These are phyloP conservation scores for Andinoacara biseriatus DNA, from an alignment of 2,113 vertebrate genomes.

Conservation along the genomic window DNA sequence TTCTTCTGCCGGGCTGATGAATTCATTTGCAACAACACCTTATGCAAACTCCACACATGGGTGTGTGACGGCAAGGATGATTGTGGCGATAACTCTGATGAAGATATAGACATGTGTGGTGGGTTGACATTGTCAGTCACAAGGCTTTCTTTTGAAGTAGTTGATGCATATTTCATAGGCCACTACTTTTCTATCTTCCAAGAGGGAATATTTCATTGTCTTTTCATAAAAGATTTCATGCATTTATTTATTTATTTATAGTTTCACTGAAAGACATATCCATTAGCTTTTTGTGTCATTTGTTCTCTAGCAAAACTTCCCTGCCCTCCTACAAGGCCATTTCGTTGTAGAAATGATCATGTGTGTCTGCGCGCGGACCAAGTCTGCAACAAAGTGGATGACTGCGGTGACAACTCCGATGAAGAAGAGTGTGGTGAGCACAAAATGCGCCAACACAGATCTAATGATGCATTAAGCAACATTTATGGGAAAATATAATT, in stretches of 20 bases:
- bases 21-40: slow-evolving; percentile 96
- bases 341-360: slow-evolving; percentile 90
- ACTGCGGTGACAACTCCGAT: slow-evolving; percentile 97
- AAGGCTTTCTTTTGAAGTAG: slow-evolving; percentile 9
- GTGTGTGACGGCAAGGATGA: slow-evolving; percentile 98
- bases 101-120: slow-evolving; percentile 94
- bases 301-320: slow-evolving; percentile 86
- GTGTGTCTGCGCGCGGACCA: slow-evolving; percentile 90
- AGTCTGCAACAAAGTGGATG: slow-evolving; percentile 91
- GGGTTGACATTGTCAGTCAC: slow-evolving; percentile 45
- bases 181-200: not conserved
- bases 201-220: slow-evolving; percentile 14
- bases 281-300: slow-evolving; percentile 32
- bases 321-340: slow-evolving; percentile 90
- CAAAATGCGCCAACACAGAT: not conserved
- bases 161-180: slow-evolving; percentile 44
- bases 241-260: not conserved
- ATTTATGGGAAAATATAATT: not conserved
- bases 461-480: not conserved
- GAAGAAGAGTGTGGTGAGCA: slow-evolving; percentile 91
- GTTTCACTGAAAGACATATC: slow-evolving; percentile 8
- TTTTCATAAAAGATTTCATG: not conserved
- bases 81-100: slow-evolving; percentile 97
- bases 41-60: slow-evolving; percentile 95
- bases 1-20: slow-evolving; percentile 94